A percentile compares a stretch with the other conserved stretches of the same genome.
These are phyloP conservation scores for Rhipidura dahli DNA, from an alignment of 2,113 vertebrate species.

Conservation along the genomic window DNA sequence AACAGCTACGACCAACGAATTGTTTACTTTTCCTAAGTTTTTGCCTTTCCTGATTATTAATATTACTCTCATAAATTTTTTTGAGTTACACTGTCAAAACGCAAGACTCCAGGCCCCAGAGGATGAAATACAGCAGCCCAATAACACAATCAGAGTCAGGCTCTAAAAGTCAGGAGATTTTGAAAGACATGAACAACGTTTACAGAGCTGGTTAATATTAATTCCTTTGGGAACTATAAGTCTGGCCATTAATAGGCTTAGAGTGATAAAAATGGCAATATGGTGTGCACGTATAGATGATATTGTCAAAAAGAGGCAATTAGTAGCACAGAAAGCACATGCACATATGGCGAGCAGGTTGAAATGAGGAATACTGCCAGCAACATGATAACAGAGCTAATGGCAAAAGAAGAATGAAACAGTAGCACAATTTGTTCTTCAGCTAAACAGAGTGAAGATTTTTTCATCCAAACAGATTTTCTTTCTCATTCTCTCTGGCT, in stretches of 20 bases:
- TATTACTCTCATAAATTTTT: conserved; percentile 77
- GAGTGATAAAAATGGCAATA: conserved; percentile 79
- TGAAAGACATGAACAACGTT: conserved; percentile 77
- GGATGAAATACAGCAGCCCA: conserved; percentile 78
- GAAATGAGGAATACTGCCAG: conserved; percentile 64
- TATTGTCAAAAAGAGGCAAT: conserved; percentile 79
- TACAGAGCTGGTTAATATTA: conserved; percentile 83
- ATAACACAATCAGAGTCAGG: conserved; percentile 73
- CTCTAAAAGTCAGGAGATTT: conserved; percentile 73
- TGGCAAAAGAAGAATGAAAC: conserved; percentile 48
- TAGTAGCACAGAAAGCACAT: conserved; percentile 68
- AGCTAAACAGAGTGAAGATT: neutral
- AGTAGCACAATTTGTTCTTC: conserved; percentile 49
- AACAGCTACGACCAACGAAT: conserved; percentile 36
- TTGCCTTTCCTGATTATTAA: conserved; percentile 71
- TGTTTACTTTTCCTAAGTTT: conserved; percentile 75
- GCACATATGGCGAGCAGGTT: conserved; percentile 78
- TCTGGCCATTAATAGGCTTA: conserved; percentile 81
- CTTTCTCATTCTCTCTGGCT: neutral
- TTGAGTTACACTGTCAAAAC: conserved; percentile 72
- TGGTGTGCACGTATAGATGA: conserved; percentile 72
- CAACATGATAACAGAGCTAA: conserved; percentile 32
- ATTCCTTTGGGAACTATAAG: conserved; percentile 76
- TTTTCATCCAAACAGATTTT: neutral
- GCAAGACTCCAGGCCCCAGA: conserved; percentile 67